Percentiles rank a stretch among this genome's conserved stretches.
These are phyloP conservation scores for Sebastes minor DNA, from an alignment of 2,797 vertebrate species.

Conservation along the genomic window DNA sequence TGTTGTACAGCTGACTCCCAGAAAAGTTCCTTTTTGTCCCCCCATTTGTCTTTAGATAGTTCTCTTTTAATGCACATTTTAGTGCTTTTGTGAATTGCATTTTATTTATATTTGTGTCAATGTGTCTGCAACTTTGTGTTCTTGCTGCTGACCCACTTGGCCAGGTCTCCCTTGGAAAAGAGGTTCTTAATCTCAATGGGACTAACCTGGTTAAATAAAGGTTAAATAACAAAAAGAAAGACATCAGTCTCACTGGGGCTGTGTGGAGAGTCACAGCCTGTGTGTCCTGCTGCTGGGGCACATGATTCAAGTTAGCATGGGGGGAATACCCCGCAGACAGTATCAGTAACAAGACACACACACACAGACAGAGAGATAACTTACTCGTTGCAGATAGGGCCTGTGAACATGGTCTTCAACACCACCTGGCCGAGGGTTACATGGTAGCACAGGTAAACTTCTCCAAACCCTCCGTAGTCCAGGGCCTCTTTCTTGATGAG, in stretches of 20 bases:
- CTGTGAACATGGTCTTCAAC: slow-evolving; percentile 92
- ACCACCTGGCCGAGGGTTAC: slow-evolving; percentile 89
- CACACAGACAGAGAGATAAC: slow-evolving; percentile 57
- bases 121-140: no score
- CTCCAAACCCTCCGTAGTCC: slow-evolving; percentile 92
- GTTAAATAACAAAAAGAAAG: no score
- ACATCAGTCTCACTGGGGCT: background rate
- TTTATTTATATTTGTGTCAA: no score
- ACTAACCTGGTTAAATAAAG: no score
- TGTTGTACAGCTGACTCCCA: no score
- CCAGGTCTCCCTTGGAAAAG: no score
- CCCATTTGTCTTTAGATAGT: no score
- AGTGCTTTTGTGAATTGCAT: no score
- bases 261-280: background rate
- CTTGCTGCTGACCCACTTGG: no score
- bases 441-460: slow-evolving; percentile 91
- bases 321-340: slow-evolving; percentile 56
- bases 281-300: background rate
- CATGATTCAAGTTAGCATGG: slow-evolving; percentile 50
- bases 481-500: slow-evolving; percentile 82
- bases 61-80: no score
- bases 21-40: no score
- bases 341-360: background rate
- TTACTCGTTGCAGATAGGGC: slow-evolving; percentile 88
- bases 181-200: no score